These are phyloP conservation scores for Dascillus cervinus DNA, from an alignment of 2,888 invertebrate species.

Conservation along the genomic window DNA sequence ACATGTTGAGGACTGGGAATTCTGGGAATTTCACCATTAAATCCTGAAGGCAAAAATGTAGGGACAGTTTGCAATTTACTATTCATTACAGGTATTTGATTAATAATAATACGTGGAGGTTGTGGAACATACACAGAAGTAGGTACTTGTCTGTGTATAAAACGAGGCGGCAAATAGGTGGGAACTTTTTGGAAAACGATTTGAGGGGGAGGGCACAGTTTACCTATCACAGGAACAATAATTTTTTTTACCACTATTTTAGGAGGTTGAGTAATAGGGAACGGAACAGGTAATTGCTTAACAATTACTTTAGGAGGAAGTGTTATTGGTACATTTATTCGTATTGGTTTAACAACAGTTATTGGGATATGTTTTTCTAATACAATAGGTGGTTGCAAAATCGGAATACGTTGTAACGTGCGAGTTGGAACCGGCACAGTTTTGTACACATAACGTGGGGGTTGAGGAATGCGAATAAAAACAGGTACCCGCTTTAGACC, in stretches of 20 bases:
- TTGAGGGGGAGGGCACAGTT: conserved; percentile 5
- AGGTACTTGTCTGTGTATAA: conserved; percentile 6
- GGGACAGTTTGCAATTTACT: no score
- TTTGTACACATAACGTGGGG: no score
- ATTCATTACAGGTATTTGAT: conserved; percentile 5
- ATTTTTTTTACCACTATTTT: conserved; percentile 8
- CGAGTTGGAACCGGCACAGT: no score
- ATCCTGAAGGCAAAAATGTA: no score
- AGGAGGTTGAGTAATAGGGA: conserved; percentile 3
- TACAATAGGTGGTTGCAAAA: neutral
- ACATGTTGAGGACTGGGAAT: conserved; percentile 1
- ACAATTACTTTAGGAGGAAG: conserved; percentile 6
- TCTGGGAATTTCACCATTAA: no score
- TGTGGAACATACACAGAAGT: no score
- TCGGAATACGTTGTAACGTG: conserved; percentile 1
- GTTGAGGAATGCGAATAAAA: no score
- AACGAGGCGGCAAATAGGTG: conserved; percentile 8
- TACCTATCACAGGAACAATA: conserved; percentile 4
- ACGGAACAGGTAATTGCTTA: conserved; percentile 4
- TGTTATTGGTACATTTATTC: conserved; percentile 2
- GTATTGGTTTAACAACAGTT: no score
- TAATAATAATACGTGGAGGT: conserved; percentile 7
- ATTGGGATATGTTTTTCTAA: neutral
- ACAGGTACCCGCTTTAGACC: no score
- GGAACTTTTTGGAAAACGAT: conserved; percentile 6